These are phyloP conservation scores for Drosophila helvetica DNA, from an alignment of 2,888 invertebrate genomes.

Conservation along the genomic window DNA sequence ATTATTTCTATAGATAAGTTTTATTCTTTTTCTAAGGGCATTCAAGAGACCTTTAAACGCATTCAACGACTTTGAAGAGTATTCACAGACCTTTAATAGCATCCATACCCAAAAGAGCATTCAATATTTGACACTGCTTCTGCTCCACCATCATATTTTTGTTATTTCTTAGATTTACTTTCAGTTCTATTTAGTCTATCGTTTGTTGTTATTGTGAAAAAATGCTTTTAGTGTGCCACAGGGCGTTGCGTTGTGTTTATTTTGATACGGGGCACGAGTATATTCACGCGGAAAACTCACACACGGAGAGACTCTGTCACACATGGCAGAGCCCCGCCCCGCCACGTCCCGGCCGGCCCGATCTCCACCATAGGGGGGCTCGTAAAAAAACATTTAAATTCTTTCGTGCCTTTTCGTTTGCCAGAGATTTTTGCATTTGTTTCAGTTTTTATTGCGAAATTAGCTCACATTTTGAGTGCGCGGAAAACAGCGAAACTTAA, in stretches of 20 bases:
- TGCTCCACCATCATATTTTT: constrained; percentile 19
- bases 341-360: constrained; percentile 2
- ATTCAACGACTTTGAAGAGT: too few species aligned
- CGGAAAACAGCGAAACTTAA: constrained; percentile 53
- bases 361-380: constrained; percentile 39
- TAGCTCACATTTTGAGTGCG: constrained; percentile 42
- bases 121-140: constrained; percentile 1
- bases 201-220: constrained; percentile 51
- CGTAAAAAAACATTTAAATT: constrained; percentile 65
- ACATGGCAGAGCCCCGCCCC: constrained; percentile 17
- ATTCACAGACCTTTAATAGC: neutral
- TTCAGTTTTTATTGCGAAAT: constrained; percentile 49
- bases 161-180: constrained; percentile 33
- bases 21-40: neutral
- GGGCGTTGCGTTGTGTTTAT: constrained; percentile 57
- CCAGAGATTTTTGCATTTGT: constrained; percentile 51
- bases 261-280: constrained; percentile 53
- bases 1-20: neutral
- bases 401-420: constrained; percentile 21
- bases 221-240: constrained; percentile 66
- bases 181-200: constrained; percentile 48
- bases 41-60: too few species aligned
- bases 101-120: neutral
- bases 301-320: constrained; percentile 20
- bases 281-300: constrained; percentile 11